Conservation (phyloP, 2,113 vertebrate genomes). For the Gnathonemus echidnorhynchus region DNA sequence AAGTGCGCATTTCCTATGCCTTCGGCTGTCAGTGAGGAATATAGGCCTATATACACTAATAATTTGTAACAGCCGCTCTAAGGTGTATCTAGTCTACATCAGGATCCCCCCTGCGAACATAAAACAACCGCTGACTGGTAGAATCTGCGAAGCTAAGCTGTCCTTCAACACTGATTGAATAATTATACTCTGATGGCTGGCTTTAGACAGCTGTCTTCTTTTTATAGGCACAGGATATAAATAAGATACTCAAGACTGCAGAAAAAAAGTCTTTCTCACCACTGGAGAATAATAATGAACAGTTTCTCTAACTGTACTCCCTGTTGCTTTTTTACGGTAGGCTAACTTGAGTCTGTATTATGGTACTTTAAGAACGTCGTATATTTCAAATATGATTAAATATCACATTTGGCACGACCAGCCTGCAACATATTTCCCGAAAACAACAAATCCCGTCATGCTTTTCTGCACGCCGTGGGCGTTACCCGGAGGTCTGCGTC, state of each 20-base stretch:
- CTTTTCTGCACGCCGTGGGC: constrained; percentile 40
- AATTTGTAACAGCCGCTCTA: too few species aligned
- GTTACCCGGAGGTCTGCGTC: constrained; percentile 49
- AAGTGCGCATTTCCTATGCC: background rate
- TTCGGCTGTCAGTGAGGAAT: background rate
- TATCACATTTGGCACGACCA: background rate
- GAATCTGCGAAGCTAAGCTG: background rate
- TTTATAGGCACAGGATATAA: background rate
- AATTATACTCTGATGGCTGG: background rate
- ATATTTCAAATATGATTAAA: background rate
- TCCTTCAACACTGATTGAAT: background rate
- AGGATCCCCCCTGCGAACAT: too few species aligned
- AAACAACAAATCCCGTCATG: constrained; percentile 22
- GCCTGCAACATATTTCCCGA: background rate
- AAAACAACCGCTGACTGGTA: background rate
- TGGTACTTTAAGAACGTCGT: background rate
- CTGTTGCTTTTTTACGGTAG: background rate
- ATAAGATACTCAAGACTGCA: background rate
- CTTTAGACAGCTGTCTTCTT: background rate
- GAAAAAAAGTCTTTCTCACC: background rate
- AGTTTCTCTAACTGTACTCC: background rate
- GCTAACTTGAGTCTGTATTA: background rate
- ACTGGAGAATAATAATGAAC: background rate
- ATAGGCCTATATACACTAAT: too few species aligned
- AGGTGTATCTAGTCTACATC: too few species aligned